These are phyloP conservation scores for Orthosia incerta DNA, from an alignment of 2,888 invertebrate genomes.

Conservation along the genomic window DNA sequence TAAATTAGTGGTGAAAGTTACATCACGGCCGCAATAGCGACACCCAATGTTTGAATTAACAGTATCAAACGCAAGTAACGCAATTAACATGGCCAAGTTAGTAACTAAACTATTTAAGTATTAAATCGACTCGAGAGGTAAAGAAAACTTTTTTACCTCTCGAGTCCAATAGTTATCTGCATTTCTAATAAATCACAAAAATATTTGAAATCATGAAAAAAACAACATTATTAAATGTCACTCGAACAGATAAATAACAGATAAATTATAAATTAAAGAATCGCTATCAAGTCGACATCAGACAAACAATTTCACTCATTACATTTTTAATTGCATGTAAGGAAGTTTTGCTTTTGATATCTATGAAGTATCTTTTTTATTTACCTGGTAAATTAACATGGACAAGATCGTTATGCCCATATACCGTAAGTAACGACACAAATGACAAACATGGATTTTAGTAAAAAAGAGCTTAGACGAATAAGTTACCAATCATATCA, in stretches of 20 bases:
- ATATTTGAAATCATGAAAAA: too few species aligned
- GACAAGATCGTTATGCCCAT: not conserved
- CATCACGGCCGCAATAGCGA: not conserved
- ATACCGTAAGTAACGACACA: not conserved
- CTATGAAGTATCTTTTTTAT: not conserved
- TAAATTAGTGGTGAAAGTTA: not conserved
- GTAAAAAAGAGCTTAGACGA: too few species aligned
- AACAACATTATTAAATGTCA: not conserved
- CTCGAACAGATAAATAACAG: not conserved
- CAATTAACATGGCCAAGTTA: not conserved
- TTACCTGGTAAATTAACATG: not conserved
- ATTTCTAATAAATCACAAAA: too few species aligned
- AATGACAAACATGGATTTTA: not conserved
- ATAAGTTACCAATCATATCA: too few species aligned
- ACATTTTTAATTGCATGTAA: conserved; percentile 9
- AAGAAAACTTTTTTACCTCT: too few species aligned
- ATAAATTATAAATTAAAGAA: conserved; percentile 1
- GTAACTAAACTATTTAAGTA: not conserved
- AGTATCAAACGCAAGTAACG: not conserved
- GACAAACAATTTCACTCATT: conserved; percentile 8
- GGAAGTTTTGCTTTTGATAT: conserved; percentile 19
- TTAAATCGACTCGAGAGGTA: too few species aligned
- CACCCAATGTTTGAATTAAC: not conserved
- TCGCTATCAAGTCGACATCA: conserved; percentile 8
- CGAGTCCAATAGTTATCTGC: too few species aligned